Base-by-base conservation (phyloP, 2,888 invertebrate genomes). In the Drosophila gaucha region DNA sequence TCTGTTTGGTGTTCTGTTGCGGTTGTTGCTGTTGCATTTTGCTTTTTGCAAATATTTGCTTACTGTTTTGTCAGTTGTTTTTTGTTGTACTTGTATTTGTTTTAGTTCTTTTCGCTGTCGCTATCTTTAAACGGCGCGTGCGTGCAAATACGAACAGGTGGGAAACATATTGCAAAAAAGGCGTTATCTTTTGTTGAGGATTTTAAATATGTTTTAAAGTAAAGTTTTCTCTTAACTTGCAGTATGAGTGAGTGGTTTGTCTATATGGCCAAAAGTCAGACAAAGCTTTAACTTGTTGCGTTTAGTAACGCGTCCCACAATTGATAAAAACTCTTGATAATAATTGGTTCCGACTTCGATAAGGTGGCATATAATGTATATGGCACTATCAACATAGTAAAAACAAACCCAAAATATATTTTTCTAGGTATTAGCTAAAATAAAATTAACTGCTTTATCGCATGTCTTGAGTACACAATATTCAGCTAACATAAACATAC, bases 41-140 rank as follows among this genome's bases (percentile, higher is more conserved):
- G 64, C 49, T 64, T 68, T 68, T 56, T 31, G 64, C 58, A 68
- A 83, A 79, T 66, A 74, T 73, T 73, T 74, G 65, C 35, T 65
- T 47, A 41, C n/a, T 67, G 74, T 77, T 75, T 72, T 72, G 60
- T 52, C 51, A 58, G 72, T 58, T 80, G 74, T 64, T 9, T 18
- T 16, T 35, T 3, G 10, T 30, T 10, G 12, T 10, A 78, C 67
- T 84, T 75, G 49, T 71, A 58, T 78, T 83, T 82, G 70, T 59
- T 67, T 55, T 59, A 62, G 56, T 50, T 59, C 56, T 46, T 58
- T 65, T 54, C 22, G 51, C 33, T n/a, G 26, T 18, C 50, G 38
- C 41, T 67, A 78, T 79, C 75, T 49, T 2, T 4, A n/a, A 33
- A 46, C 26, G 43, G 33, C 58, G 62, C 72, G 66, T 66, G 82